Evolutionary conservation across 2,113 vertebrate genomes (phyloP), one percentile per base, ranked within the genome.

Genomic region (Columba livia): DNA sequence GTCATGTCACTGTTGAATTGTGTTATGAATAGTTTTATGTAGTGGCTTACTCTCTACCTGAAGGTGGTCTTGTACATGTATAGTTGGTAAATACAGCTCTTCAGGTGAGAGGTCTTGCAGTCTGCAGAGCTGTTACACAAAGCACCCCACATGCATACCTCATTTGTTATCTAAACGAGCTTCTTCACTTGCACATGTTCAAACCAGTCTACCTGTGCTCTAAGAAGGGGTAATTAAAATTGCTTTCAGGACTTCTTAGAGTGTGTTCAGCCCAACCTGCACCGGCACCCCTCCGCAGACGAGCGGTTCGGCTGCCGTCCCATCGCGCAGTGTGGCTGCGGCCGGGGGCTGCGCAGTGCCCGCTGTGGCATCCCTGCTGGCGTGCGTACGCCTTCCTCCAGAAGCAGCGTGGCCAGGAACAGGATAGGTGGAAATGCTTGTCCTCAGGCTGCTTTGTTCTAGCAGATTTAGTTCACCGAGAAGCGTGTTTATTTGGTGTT

Each of bases 251-350:
- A 73, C 84, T 60, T 64, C 51, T 70, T 67, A 11, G 42, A 79
- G 50, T 0, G 3, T 57, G 48, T 51, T 74, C 70, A 85, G 80
- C 54, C 48, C 1, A 0, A 24, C 1, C 5, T 61, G 57, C 4
- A 2, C 38, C 8, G 3, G 48, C 14, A 13, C 29, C 66, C 23
- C 38, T 65, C 8, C 0, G 8, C 19, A 29, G 0, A 0, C 31
- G 31, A 66, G 36, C 2, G 0, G 44, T 42, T 65, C 61, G 15
- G 50, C n/a, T 54, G 51, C 40, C 1, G 2, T 31, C 36, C 47
- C 4, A 1, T 40, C 0, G 0, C 4, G 0, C 0, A 0, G 21
- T 16, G 1, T 6, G 0, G 21, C 78, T 47, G 48, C 0, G 1
- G 16, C 44, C 62, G 54, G 20, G 29, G 24, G 11, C 54, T 0